Percentiles rank a stretch among this genome's conserved stretches.
Evolutionary conservation across 2,888 invertebrate genomes (phyloP).

Genomic region (Tiliacea aurago): DNA sequence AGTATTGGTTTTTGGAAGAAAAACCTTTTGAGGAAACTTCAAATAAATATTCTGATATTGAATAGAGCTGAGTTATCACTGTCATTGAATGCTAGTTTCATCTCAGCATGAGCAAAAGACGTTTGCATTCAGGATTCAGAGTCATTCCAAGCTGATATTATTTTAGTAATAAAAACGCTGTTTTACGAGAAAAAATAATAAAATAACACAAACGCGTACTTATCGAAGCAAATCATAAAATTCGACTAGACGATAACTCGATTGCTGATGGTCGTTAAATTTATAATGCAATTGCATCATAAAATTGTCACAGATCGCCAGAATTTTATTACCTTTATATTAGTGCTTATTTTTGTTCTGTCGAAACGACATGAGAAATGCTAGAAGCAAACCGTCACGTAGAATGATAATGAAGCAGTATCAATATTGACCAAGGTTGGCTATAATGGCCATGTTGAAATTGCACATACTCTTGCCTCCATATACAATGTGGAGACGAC

Average conservation of each 20-base stretch:
- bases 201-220: constrained; percentile 44
- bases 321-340: constrained; percentile 26
- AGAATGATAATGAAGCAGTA: neutral
- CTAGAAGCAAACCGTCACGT: neutral
- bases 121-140: neutral
- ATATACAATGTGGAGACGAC: too few species aligned
- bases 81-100: constrained; percentile 3
- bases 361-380: neutral
- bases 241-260: constrained; percentile 39
- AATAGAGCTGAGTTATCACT: neutral
- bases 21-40: neutral
- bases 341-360: constrained; percentile 8
- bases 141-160: neutral
- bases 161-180: constrained; percentile 26
- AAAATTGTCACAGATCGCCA: constrained; percentile 38
- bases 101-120: neutral
- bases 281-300: constrained; percentile 50
- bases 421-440: neutral
- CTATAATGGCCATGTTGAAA: too few species aligned
- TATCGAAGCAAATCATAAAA: constrained; percentile 45
- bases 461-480: too few species aligned
- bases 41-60: constrained; percentile 12
- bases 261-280: constrained; percentile 50
- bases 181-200: constrained; percentile 34
- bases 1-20: neutral